Base-by-base conservation (phyloP, 1,140 invertebrate species). In the Trialeurodes vaporariorum region DNA sequence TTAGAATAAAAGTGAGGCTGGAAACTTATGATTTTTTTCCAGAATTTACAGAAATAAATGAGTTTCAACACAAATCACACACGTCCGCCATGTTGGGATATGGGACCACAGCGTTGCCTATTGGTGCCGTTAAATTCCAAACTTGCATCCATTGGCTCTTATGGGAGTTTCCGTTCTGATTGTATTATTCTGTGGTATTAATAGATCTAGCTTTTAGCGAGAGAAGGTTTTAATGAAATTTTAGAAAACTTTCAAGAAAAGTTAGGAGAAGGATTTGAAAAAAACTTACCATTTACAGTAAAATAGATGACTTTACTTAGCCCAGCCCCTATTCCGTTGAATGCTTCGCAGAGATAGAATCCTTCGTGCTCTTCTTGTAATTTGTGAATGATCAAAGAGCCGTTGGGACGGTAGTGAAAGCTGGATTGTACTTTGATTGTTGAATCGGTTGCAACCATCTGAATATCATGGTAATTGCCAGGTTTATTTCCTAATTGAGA, bases 301-400 rank as follows among this genome's bases (percentile, higher is more conserved):
- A 91, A 81, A 59, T 84, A 84, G 72, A 92, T 86, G 66, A 88
- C 82, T 81, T 91, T 91, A 63, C 85, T 85, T 1, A 90, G 77
- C 1, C 86, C 87, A 11, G 86, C 81, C 1, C 92, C 92, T 64
- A 94, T 90, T 26, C 86, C 87, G 75, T 95, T 95, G 68, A 86
- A 88, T 0, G 91, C 87, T 62, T 90, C 84, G 74, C 92, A 94
- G 72, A 92, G 83, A 78, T 94, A 94, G 75, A 86, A 85, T 0
- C 92, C 92, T 75, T 90, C 88, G 75, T 91, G 87, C 68, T 83
- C 82, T 27, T 85, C 83, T 24, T 85, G 83, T 0, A 88, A 88
- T 13, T 86, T 80, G 25, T 85, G 83, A 1, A 90, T 84, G 72
- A 85, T 82, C 24, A 91, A 76, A 17, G 89, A 88, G 24, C 88